These are phyloP conservation scores for Lacerta bilineata DNA, from an alignment of 2,797 vertebrate genomes.

Conservation along the genomic window DNA sequence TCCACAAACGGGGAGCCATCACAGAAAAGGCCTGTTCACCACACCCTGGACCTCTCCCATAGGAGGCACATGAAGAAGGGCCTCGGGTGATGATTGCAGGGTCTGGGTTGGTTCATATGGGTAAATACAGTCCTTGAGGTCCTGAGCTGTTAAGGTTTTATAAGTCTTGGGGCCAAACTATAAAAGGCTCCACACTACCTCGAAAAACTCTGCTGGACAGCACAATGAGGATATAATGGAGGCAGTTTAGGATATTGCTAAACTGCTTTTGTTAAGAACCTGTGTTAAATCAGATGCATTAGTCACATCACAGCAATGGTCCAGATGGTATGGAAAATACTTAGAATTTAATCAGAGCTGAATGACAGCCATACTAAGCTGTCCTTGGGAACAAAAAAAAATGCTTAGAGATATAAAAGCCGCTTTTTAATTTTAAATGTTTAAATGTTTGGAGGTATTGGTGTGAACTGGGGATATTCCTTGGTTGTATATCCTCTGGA, in stretches of 20 bases:
- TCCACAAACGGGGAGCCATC: too few relatives aligned
- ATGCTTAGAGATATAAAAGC: background rate
- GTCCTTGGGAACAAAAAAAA: background rate
- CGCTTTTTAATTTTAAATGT: background rate
- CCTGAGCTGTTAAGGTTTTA: too few relatives aligned
- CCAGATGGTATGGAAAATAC: background rate
- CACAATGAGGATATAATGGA: too few relatives aligned
- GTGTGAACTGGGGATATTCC: background rate
- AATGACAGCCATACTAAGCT: background rate
- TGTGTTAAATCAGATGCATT: constrained; percentile 19
- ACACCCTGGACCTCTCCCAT: too few relatives aligned
- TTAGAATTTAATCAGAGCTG: background rate
- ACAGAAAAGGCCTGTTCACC: too few relatives aligned
- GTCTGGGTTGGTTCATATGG: too few relatives aligned
- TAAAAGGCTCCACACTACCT: too few relatives aligned
- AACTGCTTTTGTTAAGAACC: background rate
- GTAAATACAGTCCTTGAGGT: too few relatives aligned
- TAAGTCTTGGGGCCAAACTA: too few relatives aligned
- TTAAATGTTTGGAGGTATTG: background rate
- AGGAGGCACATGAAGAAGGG: too few relatives aligned
- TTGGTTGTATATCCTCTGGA: background rate
- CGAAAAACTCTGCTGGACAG: too few relatives aligned
- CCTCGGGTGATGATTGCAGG: too few relatives aligned
- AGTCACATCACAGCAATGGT: background rate
- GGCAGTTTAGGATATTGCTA: background rate